Percentiles rank a stretch among this genome's conserved stretches.
Evolutionary conservation across 2,888 invertebrate species (phyloP).

Genomic region (Pollenia griseotomentosa): DNA sequence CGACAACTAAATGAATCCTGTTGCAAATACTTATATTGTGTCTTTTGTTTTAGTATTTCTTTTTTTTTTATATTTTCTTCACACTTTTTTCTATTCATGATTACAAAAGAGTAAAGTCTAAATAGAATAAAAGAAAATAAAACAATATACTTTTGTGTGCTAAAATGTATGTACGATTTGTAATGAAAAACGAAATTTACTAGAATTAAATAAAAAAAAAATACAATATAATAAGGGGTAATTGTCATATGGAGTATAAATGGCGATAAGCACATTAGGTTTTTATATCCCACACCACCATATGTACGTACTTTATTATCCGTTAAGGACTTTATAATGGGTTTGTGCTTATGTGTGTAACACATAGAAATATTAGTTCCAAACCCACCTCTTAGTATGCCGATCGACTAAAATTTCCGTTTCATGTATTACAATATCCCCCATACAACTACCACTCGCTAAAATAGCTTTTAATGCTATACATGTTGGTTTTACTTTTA

Average conservation of each 20-base stretch:
- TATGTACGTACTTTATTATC: too few relatives aligned
- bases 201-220: slow-evolving; percentile 49
- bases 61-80: not conserved
- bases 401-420: too few relatives aligned
- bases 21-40: slow-evolving; percentile 62
- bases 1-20: slow-evolving; percentile 72
- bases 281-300: too few relatives aligned
- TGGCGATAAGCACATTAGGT: not conserved
- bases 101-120: slow-evolving; percentile 33
- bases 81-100: slow-evolving; percentile 2
- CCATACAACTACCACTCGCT: too few relatives aligned
- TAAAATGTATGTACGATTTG: not conserved
- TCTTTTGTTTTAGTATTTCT: slow-evolving; percentile 47
- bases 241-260: slow-evolving; percentile 44
- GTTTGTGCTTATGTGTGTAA: too few relatives aligned
- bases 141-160: slow-evolving; percentile 1
- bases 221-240: slow-evolving; percentile 35
- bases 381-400: too few relatives aligned
- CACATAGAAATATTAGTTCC: too few relatives aligned
- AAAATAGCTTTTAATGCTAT: too few relatives aligned
- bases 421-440: too few relatives aligned
- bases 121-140: slow-evolving; percentile 48
- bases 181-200: slow-evolving; percentile 55
- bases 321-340: too few relatives aligned
- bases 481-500: too few relatives aligned